Percentiles rank a stretch among this genome's conserved stretches.
These are phyloP conservation scores for Okapia johnstoni DNA, from an alignment of 2,113 vertebrate species.

Conservation along the genomic window DNA sequence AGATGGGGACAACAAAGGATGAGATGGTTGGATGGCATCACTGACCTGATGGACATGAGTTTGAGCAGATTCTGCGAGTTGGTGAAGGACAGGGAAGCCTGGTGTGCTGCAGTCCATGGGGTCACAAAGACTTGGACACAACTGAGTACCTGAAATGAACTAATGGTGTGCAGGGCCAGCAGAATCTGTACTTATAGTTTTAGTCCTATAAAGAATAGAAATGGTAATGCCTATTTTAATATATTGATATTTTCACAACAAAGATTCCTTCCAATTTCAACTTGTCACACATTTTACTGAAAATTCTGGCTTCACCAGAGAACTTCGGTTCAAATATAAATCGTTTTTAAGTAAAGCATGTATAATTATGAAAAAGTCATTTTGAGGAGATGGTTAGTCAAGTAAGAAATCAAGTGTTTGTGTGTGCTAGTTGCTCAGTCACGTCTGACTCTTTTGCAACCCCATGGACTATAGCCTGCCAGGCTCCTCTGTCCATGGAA, in stretches of 20 bases:
- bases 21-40: background rate
- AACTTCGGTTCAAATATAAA: background rate
- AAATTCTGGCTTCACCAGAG: background rate
- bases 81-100: background rate
- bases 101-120: background rate
- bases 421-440: background rate
- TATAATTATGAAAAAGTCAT: background rate
- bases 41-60: background rate
- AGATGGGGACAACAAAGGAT: background rate
- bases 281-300: background rate
- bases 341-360: background rate
- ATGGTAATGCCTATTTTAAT: background rate
- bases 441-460: background rate
- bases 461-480: background rate
- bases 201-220: background rate
- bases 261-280: background rate
- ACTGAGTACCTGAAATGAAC: background rate
- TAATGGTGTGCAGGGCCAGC: background rate
- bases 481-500: background rate
- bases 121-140: background rate
- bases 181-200: background rate
- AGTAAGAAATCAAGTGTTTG: background rate
- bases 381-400: background rate
- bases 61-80: background rate
- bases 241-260: background rate